These are phyloP conservation scores for Coreoperca whiteheadi DNA, from an alignment of 2,113 vertebrate species.

Conservation along the genomic window DNA sequence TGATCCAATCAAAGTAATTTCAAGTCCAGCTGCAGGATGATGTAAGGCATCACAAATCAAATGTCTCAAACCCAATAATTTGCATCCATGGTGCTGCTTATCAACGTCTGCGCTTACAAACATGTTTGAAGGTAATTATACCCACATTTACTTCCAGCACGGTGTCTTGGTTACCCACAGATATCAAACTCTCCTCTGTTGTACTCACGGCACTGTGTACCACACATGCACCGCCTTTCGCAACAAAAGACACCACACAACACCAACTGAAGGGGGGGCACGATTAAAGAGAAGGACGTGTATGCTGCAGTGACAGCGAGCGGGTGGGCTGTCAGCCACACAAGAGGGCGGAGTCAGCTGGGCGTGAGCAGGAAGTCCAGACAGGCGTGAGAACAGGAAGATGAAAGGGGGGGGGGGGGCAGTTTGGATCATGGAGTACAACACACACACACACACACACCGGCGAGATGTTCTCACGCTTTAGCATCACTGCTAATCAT, in stretches of 20 bases:
- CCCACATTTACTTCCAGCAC: background rate
- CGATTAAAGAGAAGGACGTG: constrained; percentile 51
- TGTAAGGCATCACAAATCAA: background rate
- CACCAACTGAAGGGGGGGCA: constrained; percentile 38
- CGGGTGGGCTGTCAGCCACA: constrained; percentile 39
- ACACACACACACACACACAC: constrained; percentile 25
- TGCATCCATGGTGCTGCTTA: background rate
- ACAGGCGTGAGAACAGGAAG: constrained; percentile 69
- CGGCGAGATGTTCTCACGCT: constrained; percentile 24
- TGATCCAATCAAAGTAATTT: background rate
- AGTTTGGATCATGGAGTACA: constrained; percentile 18
- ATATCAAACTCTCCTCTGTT: constrained; percentile 20
- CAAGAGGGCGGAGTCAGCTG: constrained; percentile 49
- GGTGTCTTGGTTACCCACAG: constrained; percentile 11
- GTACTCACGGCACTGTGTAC: constrained; percentile 1
- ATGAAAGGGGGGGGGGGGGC: constrained; percentile 52
- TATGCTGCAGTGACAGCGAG: constrained; percentile 28
- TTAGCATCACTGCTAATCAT: constrained; percentile 39
- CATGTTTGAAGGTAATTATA: constrained; percentile 37
- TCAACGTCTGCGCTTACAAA: background rate
- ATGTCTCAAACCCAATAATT: background rate
- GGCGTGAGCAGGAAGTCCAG: constrained; percentile 61
- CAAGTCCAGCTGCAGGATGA: background rate
- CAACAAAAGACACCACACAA: constrained; percentile 41
- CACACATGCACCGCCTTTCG: constrained; percentile 27